Evolutionary conservation across 2,888 invertebrate genomes (phyloP), one percentile per base, ranked within the genome.

Genomic region (Malthinus flaveolus): DNA sequence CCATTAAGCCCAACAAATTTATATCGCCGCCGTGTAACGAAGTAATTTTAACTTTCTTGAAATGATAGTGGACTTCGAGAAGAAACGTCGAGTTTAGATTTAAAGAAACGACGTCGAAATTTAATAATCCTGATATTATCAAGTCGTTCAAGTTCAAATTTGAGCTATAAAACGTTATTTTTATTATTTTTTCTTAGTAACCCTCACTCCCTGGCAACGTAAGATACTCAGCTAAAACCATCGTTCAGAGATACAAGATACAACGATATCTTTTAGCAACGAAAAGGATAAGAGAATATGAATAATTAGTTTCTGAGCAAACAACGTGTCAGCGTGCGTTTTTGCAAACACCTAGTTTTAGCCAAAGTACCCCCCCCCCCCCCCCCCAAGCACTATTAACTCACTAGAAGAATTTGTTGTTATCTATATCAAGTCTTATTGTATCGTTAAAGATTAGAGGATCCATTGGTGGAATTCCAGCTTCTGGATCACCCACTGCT

Each of bases 391-490:
- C n/a, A 23, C 23, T 23, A 10, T 2, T 3, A 3, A 9, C 39
- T 39, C 23, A 15, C 39, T 42, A 23, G 1, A 42, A 15, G 6
- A 42, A 1, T 42, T 5, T 7, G 39, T 42, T 42, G 15, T 23
- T 36, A 15, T 34, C 34, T 9, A 34, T 7, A 10, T 34, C 10
- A 36, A 49, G 34, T 6, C 10, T 10, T 9, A 33, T 12, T 9
- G 12, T 10, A 1, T 34, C 9, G 6, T 42, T n/a, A 23, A 49
- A 15, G 1, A 10, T 35, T 12, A 35, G 35, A 36, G 49, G 49
- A 36, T 49, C 49, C n/a, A 34, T 35, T 23, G 36, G 23, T 4
- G 49, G 49, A 49, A 49, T 34, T 35, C 35, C 36, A 12, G n/a
- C 10, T 1, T 10, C 8, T 1, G 11, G 9, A 36, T 35, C 7